Conservation (phyloP, 2,113 vertebrate genomes). For the Drymodes brunneopygia region DNA sequence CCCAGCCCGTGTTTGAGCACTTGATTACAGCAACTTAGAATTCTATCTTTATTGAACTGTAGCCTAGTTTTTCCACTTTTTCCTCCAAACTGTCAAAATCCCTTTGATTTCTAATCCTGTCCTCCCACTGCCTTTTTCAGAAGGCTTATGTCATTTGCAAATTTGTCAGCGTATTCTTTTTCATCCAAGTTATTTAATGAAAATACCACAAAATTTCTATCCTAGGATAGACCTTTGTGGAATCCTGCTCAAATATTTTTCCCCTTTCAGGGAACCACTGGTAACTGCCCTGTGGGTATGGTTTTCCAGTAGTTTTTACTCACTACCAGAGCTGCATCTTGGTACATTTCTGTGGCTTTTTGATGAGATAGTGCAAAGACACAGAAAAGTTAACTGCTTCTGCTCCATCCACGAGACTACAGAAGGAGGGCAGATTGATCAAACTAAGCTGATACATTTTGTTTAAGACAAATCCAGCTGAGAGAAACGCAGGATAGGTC, state of each 20-base stretch:
- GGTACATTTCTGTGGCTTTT: background rate
- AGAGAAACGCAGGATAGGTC: background rate
- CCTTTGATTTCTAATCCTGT: constrained; percentile 10
- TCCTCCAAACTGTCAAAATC: background rate
- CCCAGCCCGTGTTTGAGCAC: background rate
- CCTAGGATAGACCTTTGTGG: background rate
- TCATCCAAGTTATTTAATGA: background rate
- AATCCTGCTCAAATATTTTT: background rate
- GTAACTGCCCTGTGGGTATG: background rate
- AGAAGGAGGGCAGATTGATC: background rate
- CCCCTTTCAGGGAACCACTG: background rate
- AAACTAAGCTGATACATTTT: background rate
- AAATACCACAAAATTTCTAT: background rate
- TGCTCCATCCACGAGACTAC: background rate
- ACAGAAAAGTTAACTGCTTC: background rate
- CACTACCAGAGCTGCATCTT: background rate
- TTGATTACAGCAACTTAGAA: background rate
- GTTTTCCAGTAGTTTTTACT: background rate
- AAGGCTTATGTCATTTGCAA: background rate
- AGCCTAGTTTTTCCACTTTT: background rate
- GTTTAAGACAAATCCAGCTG: background rate
- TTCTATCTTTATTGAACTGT: background rate
- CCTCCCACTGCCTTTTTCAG: background rate
- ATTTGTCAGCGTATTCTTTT: background rate
- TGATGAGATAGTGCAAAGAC: background rate